Percentiles rank a stretch among this genome's conserved stretches.
These are phyloP conservation scores for Saguinus midas DNA, from an alignment of 2,113 vertebrate genomes.

Conservation along the genomic window DNA sequence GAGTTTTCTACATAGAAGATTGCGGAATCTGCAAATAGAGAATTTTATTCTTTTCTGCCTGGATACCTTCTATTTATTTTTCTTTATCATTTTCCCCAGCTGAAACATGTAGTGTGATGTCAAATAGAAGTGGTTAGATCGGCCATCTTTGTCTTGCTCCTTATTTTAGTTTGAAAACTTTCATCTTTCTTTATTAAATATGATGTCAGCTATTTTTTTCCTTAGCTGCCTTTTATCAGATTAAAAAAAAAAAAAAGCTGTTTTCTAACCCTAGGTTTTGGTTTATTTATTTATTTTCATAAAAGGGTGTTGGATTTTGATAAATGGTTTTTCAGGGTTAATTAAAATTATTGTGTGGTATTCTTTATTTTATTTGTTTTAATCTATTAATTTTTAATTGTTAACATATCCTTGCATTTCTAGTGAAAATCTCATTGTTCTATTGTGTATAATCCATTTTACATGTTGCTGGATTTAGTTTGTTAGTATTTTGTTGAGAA, in stretches of 20 bases:
- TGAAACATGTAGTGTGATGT: neutral
- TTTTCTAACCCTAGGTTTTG: too few species aligned
- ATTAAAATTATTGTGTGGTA: neutral
- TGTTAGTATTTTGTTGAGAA: too few species aligned
- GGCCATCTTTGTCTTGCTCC: neutral
- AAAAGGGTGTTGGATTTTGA: too few species aligned
- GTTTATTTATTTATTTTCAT: too few species aligned
- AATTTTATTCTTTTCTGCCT: neutral
- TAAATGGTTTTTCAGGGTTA: neutral
- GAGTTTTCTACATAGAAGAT: neutral
- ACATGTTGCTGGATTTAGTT: too few species aligned
- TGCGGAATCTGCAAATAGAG: neutral
- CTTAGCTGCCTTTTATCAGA: neutral
- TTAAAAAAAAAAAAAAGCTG: neutral
- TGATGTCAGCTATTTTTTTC: neutral
- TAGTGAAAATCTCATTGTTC: neutral
- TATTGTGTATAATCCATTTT: neutral
- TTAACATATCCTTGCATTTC: neutral
- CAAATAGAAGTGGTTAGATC: neutral
- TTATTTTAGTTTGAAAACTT: neutral
- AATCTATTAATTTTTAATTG: neutral
- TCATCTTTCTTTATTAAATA: neutral
- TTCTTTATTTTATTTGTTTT: neutral
- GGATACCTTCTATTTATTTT: neutral
- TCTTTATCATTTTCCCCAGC: neutral